Conservation (phyloP, 2,113 vertebrate species). For the Nothoprocta pentlandii region DNA sequence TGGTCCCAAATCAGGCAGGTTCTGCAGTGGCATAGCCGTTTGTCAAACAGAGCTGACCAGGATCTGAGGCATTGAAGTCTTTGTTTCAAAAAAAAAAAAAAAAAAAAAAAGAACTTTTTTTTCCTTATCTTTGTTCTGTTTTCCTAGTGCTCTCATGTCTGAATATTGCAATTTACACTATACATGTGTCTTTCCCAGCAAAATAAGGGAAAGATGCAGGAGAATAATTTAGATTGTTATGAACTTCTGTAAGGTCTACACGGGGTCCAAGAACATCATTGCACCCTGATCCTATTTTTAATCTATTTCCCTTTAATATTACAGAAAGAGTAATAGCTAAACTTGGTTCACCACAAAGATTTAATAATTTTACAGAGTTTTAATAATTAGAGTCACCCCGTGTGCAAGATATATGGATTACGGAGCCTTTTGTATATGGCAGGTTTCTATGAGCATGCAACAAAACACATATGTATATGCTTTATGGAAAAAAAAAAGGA, state of each 20-base stretch:
- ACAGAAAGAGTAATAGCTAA: neutral
- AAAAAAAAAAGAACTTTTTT: no score
- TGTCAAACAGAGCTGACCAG: no score
- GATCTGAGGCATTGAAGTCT: no score
- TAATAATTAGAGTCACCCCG: neutral
- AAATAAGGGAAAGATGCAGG: neutral
- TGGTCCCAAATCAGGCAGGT: no score
- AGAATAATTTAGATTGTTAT: neutral
- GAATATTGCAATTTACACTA: constrained; percentile 60
- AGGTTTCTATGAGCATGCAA: neutral
- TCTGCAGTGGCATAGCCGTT: no score
- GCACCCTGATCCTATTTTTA: neutral
- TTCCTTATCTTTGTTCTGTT: constrained; percentile 60
- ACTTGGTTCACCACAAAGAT: neutral
- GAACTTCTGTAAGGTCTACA: neutral
- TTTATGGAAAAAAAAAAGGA: neutral
- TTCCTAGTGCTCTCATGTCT: constrained; percentile 41
- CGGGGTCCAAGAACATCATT: neutral
- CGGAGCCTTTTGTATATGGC: neutral
- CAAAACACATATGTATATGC: constrained; percentile 6
- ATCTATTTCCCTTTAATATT: neutral
- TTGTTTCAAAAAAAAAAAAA: no score
- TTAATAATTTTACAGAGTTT: neutral
- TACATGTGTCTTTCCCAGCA: constrained; percentile 50
- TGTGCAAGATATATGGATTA: neutral